Percentiles rank a stretch among this genome's conserved stretches.
Evolutionary conservation across 2,797 vertebrate species (phyloP).

Genomic region (Florisuga fusca): DNA sequence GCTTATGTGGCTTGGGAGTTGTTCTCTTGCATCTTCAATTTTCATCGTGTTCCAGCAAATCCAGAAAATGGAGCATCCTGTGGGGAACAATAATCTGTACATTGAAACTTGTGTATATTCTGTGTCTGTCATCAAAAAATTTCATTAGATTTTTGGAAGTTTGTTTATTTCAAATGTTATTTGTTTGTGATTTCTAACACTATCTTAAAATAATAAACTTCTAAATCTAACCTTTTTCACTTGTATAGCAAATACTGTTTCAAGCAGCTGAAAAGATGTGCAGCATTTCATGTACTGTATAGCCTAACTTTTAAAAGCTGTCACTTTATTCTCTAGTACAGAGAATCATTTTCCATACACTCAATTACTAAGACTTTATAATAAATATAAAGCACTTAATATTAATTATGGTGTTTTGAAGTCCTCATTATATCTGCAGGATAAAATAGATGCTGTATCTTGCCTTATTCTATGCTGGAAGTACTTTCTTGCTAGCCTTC

Average conservation of each 20-base stretch:
- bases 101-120: slow-evolving; percentile 64
- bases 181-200: slow-evolving; percentile 77
- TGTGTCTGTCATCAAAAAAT: slow-evolving; percentile 59
- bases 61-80: slow-evolving; percentile 21
- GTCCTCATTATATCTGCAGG: background rate
- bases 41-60: slow-evolving; percentile 38
- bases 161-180: slow-evolving; percentile 70
- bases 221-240: slow-evolving; percentile 37
- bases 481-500: background rate
- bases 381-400: slow-evolving; percentile 69
- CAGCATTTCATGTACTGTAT: slow-evolving; percentile 47
- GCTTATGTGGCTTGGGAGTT: background rate
- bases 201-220: slow-evolving; percentile 76
- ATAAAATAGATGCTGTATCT: background rate
- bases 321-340: slow-evolving; percentile 44
- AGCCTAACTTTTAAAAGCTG: slow-evolving; percentile 53
- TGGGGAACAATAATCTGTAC: slow-evolving; percentile 46
- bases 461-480: background rate
- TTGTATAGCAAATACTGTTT: slow-evolving; percentile 57
- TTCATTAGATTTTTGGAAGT: slow-evolving; percentile 38
- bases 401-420: background rate
- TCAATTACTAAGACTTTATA: slow-evolving; percentile 61
- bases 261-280: background rate
- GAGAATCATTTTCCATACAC: slow-evolving; percentile 48
- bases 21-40: slow-evolving; percentile 2